Percentiles rank a stretch among this genome's conserved stretches.
These are phyloP conservation scores for Orestias chungarensis DNA, from an alignment of 2,797 vertebrate species.

Conservation along the genomic window DNA sequence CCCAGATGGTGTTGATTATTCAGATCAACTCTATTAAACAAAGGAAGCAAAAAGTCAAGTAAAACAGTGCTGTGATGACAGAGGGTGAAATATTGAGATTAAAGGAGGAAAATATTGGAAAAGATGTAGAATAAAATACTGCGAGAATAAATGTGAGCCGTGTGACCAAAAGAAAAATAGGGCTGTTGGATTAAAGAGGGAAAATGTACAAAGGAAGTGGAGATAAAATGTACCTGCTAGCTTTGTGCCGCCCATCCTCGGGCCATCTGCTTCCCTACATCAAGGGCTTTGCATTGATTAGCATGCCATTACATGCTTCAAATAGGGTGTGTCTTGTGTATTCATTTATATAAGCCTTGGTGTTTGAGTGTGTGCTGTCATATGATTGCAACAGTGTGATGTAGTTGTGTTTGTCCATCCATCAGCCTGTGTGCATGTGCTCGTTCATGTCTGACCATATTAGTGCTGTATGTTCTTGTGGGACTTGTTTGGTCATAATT, in stretches of 20 bases:
- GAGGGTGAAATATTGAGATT: conserved; percentile 62
- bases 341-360: conserved; percentile 38
- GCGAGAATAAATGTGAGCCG: conserved; percentile 20
- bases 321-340: conserved; percentile 51
- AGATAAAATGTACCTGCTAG: conserved; percentile 67
- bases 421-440: conserved; percentile 24
- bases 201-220: conserved; percentile 38
- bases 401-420: conserved; percentile 42
- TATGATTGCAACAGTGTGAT: conserved; percentile 39
- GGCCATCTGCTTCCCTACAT: conserved; percentile 75
- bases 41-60: conserved; percentile 50
- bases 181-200: conserved; percentile 27
- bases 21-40: conserved; percentile 51
- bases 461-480: conserved; percentile 70
- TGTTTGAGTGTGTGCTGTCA: conserved; percentile 35
- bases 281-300: conserved; percentile 75
- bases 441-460: conserved; percentile 24
- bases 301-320: conserved; percentile 72
- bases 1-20: conserved; percentile 62
- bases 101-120: conserved; percentile 52
- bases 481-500: conserved; percentile 86
- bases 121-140: conserved; percentile 46
- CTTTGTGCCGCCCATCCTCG: conserved; percentile 60
- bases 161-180: conserved; percentile 33
- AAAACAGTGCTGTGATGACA: conserved; percentile 70